Base-by-base conservation (phyloP, 1,140 invertebrate genomes). In the Tetragonula clypearis region DNA sequence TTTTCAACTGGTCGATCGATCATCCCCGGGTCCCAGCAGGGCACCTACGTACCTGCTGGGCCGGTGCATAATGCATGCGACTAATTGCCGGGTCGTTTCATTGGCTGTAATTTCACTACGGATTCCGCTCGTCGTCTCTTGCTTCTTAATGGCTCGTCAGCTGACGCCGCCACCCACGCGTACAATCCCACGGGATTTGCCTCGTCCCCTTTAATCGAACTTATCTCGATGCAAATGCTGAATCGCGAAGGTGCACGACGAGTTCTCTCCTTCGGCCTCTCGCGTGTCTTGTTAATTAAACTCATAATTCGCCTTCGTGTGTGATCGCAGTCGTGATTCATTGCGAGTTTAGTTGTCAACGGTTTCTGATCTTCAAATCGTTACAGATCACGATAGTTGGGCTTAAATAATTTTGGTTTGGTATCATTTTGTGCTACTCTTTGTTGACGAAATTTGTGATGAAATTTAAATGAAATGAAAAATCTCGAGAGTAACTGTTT, bases 41-140 rank as follows among this genome's bases (percentile, higher is more conserved):
- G 66, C 26, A 78, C 60, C 41, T 17, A 21, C 26, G 79, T 35
- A n/a, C 73, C 77, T 53, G 82, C 71, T 60, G 77, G 55, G 75
- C 11, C 60, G 49, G 73, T 62, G 71, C 76, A 79, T 87, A 85
- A 85, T 85, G 72, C 68, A 84, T 56, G 82, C 65, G 82, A 84
- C 86, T 87, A 87, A 87, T 85, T 84, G 71, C 82, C 26, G 60
- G 41, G 62, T 71, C 82, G 76, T 83, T 87, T 87, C 78, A 80
- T 85, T 84, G 21, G 68, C n/a, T 79, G 75, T 79, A 78, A 86
- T 86, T 86, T 86, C 82, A 79, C 76, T 68, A 56, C n/a, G 76
- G 56, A 79, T 79, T 85, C 76, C 76, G 17, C 60, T 76, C 75
- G 73, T 21, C 65, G 71, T 78, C 62, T 78, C 62, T 30, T 85